Conservation (phyloP, 2,113 vertebrate species). For the Bubo scandiacus region DNA sequence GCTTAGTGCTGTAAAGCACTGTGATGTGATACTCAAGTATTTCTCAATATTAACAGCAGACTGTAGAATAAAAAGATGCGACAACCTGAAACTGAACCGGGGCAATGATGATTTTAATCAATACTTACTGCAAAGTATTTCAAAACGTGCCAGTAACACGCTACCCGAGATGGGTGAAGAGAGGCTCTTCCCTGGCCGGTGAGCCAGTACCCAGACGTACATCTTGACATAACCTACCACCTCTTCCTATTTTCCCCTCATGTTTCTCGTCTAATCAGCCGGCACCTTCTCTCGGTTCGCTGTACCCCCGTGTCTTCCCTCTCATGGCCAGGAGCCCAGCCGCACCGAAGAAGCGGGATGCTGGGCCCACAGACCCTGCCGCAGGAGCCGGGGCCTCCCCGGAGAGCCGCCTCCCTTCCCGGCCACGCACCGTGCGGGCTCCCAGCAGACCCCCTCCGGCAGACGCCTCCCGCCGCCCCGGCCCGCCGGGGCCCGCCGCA, state of each 20-base stretch:
- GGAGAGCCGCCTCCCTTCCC: too few species aligned
- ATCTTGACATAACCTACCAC: fast-evolving
- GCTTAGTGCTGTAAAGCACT: neutral
- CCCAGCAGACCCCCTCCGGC: neutral
- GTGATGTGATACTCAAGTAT: fast-evolving
- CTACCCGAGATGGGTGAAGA: neutral
- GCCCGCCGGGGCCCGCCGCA: neutral
- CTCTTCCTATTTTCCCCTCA: fast-evolving
- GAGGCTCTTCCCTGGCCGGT: too few species aligned
- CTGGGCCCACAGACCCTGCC: neutral
- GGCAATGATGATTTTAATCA: neutral
- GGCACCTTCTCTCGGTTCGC: neutral
- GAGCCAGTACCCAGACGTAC: neutral
- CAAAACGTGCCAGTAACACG: fast-evolving
- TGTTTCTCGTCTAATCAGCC: fast-evolving
- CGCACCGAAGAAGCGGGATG: neutral
- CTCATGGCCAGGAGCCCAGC: neutral
- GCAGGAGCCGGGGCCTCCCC: neutral
- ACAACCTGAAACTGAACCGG: neutral
- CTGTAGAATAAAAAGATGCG: fast-evolving
- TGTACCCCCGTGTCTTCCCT: fast-evolving
- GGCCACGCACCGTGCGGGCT: too few species aligned
- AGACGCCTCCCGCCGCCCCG: neutral
- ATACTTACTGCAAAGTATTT: neutral
- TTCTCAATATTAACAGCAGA: neutral